Evolutionary conservation across 2,797 vertebrate species (phyloP).

Genomic region (Semaprochilodus insignis): DNA sequence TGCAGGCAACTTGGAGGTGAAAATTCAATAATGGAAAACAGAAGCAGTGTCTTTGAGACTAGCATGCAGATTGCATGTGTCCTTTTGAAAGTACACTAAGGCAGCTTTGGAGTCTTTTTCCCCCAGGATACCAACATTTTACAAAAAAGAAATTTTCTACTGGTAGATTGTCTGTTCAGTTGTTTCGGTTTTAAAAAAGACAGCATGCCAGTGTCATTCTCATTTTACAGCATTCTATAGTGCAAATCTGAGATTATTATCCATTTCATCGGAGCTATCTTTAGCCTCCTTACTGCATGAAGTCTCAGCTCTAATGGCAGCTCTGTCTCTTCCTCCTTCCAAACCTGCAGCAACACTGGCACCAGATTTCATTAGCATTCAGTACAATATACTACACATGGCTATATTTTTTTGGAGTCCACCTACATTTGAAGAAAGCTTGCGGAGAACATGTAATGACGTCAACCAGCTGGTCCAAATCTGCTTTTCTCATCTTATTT

Average conservation of each 20-base stretch:
- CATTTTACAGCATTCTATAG: constrained; percentile 64
- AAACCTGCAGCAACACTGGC: constrained; percentile 50
- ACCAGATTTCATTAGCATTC: constrained; percentile 53
- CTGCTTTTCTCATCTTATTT: background rate
- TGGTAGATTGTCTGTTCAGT: constrained; percentile 64
- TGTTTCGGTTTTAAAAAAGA: constrained; percentile 53
- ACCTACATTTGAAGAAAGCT: constrained; percentile 20
- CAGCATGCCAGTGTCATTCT: constrained; percentile 57
- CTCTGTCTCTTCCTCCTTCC: constrained; percentile 40
- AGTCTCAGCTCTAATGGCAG: constrained; percentile 48
- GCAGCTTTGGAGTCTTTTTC: constrained; percentile 57
- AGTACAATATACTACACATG: constrained; percentile 45
- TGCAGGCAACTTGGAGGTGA: constrained; percentile 48
- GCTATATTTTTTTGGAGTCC: constrained; percentile 52
- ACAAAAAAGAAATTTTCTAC: constrained; percentile 49
- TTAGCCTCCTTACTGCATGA: constrained; percentile 38
- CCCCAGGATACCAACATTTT: constrained; percentile 48
- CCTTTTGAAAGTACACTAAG: constrained; percentile 60
- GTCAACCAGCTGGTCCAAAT: constrained; percentile 1
- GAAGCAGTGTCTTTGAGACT: constrained; percentile 47
- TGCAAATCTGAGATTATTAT: constrained; percentile 65
- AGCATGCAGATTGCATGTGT: constrained; percentile 54
- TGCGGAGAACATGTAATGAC: background rate
- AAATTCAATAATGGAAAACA: constrained; percentile 20
- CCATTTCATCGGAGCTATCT: constrained; percentile 40